Base-by-base conservation (phyloP, 2,797 vertebrate genomes). In the Crocidura indochinensis region DNA sequence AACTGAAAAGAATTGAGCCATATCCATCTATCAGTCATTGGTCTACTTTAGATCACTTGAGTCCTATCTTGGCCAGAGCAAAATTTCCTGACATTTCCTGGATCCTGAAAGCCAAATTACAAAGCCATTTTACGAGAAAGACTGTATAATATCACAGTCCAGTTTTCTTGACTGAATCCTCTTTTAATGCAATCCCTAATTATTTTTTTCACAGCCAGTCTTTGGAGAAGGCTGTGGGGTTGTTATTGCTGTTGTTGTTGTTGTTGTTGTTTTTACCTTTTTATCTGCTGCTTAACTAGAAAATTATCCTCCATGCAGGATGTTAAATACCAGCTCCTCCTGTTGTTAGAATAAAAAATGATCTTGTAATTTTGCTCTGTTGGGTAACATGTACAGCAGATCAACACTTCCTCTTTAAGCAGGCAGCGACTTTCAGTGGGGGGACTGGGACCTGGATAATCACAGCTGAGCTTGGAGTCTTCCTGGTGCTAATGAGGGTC, bases 401-500 rank as follows among this genome's bases (percentile, higher is more conserved):
- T 68, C 90, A 84, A 88, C 14, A 60, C 46, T 75, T 12, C 68
- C 83, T 83, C 78, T 91, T 60, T 95, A 91, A 38, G 82, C 87
- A 84, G 87, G 83, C 65, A 27, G 49, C 75, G 88, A 53, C 74
- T 91, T 95, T 77, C 72, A 24, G 53, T 77, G 22, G 73, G 71
- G 49, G 26, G 38, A 10, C 76, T 60, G 10, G 24, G 88, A 75
- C 75, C 56, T 26, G 29, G 77, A n/a, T 90, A 88, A 93, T 84
- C 74, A 78, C 38, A 88, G 62, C 86, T 60, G 72, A 77, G 62
- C 90, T 82, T 88, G 65, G 92, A 94, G 95, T 95, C 92, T 79
- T 85, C 64, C 69, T 76, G 0, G 49, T 17, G 73, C 87, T 96
- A 96, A 95, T 94, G 92, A 96, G 91, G 91, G 89, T 95, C 47